Base-by-base conservation (phyloP, 2,888 invertebrate genomes). In the Mamestra brassicae region DNA sequence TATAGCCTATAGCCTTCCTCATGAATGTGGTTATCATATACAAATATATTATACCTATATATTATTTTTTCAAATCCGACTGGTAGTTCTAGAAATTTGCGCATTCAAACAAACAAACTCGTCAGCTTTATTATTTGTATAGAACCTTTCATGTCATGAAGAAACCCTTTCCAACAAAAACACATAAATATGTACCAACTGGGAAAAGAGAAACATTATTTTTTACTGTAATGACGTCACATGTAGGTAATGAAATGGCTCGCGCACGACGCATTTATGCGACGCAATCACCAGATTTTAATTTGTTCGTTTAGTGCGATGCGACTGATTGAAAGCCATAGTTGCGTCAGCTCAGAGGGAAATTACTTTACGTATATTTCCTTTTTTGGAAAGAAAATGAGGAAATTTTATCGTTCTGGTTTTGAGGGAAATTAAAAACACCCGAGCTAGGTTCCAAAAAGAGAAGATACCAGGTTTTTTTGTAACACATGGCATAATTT, bases 201-300 rank as follows among this genome's bases (percentile, higher is more conserved):
- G 45, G 17, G 34, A 66, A 34, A 42, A 61, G 34, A 54, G 47
- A 42, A 63, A 63, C 34, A 55, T 26, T 62, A 42, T 17, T 38
- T 15, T 52, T 34, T 11, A 36, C 17, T 58, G n/a, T n/a, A 67
- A n/a, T 78, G 58, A 62, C 64, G 68, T 68, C 42, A 34, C 34
- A 57, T 38, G 8, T 45, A 34, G 5, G 13, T 58, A 67, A 58
- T 60, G 64, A 65, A 55, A 62, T 57, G 57, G 38, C 69, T 36
- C 36, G 52, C 55, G 74, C 50, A 38, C 52, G 52, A 15, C 52
- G 57, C 52, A 54, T 65, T 36, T 57, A 74, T 78, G n/a, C n/a
- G n/a, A n/a, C n/a, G n/a, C 62, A 62, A 79, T 78, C 74, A 79
- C 11, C 65, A 47, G 69, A 62, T 78, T 79, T 78, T 65, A 78